Evolutionary conservation across 2,888 invertebrate genomes (phyloP).

Genomic region (Caenorhabditis plicata): DNA sequence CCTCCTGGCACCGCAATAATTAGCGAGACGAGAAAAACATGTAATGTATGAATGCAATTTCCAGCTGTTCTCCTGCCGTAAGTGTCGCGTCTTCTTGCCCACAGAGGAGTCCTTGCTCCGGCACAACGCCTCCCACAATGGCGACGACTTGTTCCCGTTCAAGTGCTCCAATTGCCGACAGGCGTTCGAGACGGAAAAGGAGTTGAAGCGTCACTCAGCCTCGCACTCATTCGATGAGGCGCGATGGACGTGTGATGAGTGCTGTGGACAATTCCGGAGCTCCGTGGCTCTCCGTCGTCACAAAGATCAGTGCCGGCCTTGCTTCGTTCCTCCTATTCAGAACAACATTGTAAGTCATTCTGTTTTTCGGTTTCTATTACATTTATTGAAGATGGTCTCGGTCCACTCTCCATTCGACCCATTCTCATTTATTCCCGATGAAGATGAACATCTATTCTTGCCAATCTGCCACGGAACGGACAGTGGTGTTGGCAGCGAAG

Average conservation of each 20-base stretch:
- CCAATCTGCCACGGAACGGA: constrained; percentile 36
- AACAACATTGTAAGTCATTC: constrained; percentile 29
- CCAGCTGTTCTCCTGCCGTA: constrained; percentile 60
- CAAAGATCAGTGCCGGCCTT: constrained; percentile 56
- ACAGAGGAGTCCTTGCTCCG: constrained; percentile 55
- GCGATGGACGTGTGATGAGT: constrained; percentile 54
- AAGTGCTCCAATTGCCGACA: constrained; percentile 38
- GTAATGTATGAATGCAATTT: no score
- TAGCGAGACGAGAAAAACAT: no score
- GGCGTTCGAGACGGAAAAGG: constrained; percentile 50
- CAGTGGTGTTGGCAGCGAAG: constrained; percentile 38
- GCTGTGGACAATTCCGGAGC: constrained; percentile 48
- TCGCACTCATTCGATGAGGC: constrained; percentile 47
- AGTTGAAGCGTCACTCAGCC: constrained; percentile 44
- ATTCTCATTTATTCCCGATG: constrained; percentile 45
- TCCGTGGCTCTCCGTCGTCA: constrained; percentile 60
- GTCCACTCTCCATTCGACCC: constrained; percentile 44
- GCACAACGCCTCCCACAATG: constrained; percentile 60
- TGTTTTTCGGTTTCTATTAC: not conserved
- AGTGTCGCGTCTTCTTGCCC: constrained; percentile 61
- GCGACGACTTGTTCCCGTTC: constrained; percentile 48
- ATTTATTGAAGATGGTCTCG: constrained; percentile 39
- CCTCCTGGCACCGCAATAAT: no score
- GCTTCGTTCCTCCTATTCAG: constrained; percentile 44
- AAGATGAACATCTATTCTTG: constrained; percentile 28